Base-by-base conservation (phyloP, 2,888 invertebrate genomes). In the Chesias legatella region DNA sequence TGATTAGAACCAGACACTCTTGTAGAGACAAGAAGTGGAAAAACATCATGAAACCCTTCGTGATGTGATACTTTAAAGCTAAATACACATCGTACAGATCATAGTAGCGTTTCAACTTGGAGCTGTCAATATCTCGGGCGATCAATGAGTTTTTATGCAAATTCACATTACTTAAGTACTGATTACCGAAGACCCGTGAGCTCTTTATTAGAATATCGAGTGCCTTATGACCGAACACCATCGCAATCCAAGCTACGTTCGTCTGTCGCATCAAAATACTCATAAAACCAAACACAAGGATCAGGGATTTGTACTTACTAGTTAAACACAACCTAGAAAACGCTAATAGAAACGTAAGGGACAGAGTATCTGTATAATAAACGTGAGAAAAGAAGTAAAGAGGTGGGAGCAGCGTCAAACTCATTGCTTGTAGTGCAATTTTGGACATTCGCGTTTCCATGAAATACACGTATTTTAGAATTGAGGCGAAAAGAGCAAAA, bases 301-400 rank as follows among this genome's bases (percentile, higher is more conserved):
- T 74, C 0, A 68, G 52, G 1, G 67, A 43, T 38, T 74, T 65
- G 24, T 67, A 57, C 40, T 61, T 58, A 58, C 81, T 90, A 73
- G 91, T 63, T 1, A 84, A 65, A 77, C 85, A 61, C 34, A 93
- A 84, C 71, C 93, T 90, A 28, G 92, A 90, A 30, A 92, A 89
- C 37, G 93, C 90, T 73, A 94, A 90, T 1, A 94, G 57, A 17
- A 97, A 89, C 2, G 93, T 93, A 8, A 95, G 80, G 0, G 98
- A 95, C 8, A 95, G 77, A 0, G 93, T 90, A 70, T 99, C 99
- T 0, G 99, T 99, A 71, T 99, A 99, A 77, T 96, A 99, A 0
- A 99, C 85, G 71, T 96, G 94, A 1, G 94, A 93, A 73, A 97
- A 98, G 75, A 99, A 97, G 68, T 95, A 97, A 38, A 98, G 79